Base-by-base conservation (phyloP, 2,113 vertebrate species). In the Sinocyclocheilus anophthalmus region DNA sequence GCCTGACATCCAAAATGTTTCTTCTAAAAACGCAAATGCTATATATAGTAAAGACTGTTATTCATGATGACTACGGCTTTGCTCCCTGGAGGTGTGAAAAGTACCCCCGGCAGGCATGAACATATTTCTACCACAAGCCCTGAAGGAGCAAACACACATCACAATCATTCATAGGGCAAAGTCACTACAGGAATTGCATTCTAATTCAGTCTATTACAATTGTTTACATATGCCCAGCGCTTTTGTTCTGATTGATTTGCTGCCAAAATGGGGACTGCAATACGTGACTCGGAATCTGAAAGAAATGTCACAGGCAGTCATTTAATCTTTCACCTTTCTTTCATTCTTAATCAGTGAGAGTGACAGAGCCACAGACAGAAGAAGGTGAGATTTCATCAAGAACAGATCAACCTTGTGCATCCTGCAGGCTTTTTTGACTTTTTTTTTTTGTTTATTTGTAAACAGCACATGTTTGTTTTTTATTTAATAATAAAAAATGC, bases 221-320 rank as follows among this genome's bases (percentile, higher is more conserved):
- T 82, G 24, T 82, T 81, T 82, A 70, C 45, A 33, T 67, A 26
- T 67, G 80, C 9, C 14, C 5, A 39, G 39, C 5, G 9, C 79
- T 37, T 70, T 63, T 2, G 11, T 69, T 82, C 24, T 70, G 45
- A 82, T 33, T 70, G 80, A 55, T 82, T 30, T 67, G 55, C 57
- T 65, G 26, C 59, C 78, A 45, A 42, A 63, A 67, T 67, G n/a
- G 39, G 13, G 14, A 48, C 50, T 48, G 61, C 45, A 33, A 30
- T 69, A 69, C 26, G 42, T 33, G 45, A 53, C 80, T 69, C 0
- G 16, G 8, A n/a, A 59, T 59, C 20, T 0, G 30, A 61, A 18
- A 59, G 24, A 65, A 81, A 65, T 81, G 80, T 82, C 80, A 69
- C 76, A 77, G 76, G 48, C 26, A 55, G 76, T 77, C 76, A 77